Percentiles rank a stretch among this genome's conserved stretches.
phyloP scores from a whole-genome alignment of 1,140 invertebrate genomes.

The Nautilus pompilius region DNA sequence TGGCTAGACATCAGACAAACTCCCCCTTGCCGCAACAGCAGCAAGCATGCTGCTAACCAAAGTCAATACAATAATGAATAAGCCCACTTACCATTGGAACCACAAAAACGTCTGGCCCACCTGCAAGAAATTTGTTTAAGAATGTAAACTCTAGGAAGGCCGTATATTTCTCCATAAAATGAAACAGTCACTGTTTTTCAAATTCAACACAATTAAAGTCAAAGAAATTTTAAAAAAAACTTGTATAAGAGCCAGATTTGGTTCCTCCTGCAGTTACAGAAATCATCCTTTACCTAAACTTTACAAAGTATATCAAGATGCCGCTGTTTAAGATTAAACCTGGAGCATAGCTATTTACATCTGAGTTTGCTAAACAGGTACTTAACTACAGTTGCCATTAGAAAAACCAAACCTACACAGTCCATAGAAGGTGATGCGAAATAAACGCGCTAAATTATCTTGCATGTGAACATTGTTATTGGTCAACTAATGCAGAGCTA shows the following conservation, averaged over 20 bases:
- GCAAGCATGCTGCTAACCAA: neutral
- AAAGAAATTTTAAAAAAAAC: neutral
- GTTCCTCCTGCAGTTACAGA: neutral
- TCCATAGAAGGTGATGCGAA: neutral
- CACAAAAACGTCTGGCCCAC: slow-evolving; percentile 72
- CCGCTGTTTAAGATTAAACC: too few species aligned
- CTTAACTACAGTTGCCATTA: neutral
- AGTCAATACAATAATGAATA: neutral
- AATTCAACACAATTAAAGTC: neutral
- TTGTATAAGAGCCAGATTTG: neutral
- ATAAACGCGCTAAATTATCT: neutral
- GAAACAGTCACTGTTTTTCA: neutral
- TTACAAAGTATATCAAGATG: neutral
- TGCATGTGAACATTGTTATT: neutral
- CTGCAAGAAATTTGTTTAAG: slow-evolving; percentile 30
- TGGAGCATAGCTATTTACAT: neutral
- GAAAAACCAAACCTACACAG: neutral
- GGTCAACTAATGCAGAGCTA: neutral
- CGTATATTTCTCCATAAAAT: neutral
- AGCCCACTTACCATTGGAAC: slow-evolving; percentile 70
- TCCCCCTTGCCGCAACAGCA: neutral
- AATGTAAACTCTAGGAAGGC: neutral
- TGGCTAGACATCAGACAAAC: neutral
- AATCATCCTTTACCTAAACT: neutral
- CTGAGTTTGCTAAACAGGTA: neutral